A percentile compares a stretch with the other conserved stretches of the same genome.
phyloP scores from a whole-genome alignment of 2,797 vertebrate species.

The Leuciscus waleckii region DNA sequence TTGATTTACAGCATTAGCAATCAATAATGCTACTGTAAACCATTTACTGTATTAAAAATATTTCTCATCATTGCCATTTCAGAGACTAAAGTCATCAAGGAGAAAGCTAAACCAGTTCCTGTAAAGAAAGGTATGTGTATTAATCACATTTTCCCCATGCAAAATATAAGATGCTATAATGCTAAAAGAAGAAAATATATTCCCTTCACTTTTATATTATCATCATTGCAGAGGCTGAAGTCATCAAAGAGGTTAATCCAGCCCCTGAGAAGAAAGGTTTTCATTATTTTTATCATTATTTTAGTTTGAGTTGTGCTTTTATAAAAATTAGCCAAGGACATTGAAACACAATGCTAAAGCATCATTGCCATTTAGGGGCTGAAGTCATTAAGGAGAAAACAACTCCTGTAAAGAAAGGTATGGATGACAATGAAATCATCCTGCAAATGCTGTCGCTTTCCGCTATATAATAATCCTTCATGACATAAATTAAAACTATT shows the following conservation, averaged over 20 bases:
- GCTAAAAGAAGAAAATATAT: background rate
- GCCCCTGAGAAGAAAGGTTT: conserved; percentile 2
- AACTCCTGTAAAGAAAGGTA: conserved; percentile 61
- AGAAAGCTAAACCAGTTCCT: conserved; percentile 17
- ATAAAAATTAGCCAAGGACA: background rate
- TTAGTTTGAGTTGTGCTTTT: background rate
- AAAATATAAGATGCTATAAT: background rate
- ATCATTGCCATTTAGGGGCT: conserved; percentile 6
- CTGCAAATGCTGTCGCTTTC: background rate
- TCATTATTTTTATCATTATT: background rate
- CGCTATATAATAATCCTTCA: background rate
- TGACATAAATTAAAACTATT: background rate
- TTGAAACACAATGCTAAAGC: background rate
- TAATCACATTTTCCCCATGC: background rate
- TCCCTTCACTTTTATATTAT: background rate
- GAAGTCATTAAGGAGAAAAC: conserved; percentile 27
- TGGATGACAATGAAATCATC: background rate
- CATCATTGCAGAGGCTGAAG: conserved; percentile 17
- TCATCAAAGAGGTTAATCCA: conserved; percentile 40
- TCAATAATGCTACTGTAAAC: background rate
- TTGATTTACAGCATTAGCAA: background rate
- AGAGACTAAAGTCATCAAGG: conserved; percentile 33
- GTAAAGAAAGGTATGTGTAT: conserved; percentile 25
- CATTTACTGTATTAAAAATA: background rate
- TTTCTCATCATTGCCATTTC: background rate